Evolutionary conservation across 2,113 vertebrate species (phyloP).

Genomic region (Aplodontia rufa): DNA sequence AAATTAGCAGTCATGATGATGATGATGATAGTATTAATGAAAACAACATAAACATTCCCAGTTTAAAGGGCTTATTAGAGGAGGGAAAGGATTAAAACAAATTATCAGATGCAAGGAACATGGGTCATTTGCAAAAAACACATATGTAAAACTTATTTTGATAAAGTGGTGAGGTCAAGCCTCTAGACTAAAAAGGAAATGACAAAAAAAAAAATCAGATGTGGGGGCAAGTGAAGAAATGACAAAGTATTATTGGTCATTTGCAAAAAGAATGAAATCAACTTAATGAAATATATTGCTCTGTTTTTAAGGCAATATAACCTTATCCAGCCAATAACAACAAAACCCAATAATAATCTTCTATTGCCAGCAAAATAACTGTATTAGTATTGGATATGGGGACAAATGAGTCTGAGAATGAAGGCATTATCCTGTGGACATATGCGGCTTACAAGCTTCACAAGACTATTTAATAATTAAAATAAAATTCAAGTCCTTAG

Average conservation of each 20-base stretch:
- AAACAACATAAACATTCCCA: neutral
- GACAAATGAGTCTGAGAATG: neutral
- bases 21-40: neutral
- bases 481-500: neutral
- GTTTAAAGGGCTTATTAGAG: conserved; percentile 20
- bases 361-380: neutral
- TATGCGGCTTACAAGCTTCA: neutral
- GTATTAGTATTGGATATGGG: neutral
- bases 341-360: neutral
- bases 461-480: conserved; percentile 1
- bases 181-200: neutral
- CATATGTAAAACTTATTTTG: neutral
- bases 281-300: neutral
- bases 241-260: neutral
- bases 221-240: neutral
- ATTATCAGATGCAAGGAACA: neutral
- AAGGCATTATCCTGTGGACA: neutral
- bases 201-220: neutral
- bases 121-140: neutral
- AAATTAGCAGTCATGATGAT: neutral
- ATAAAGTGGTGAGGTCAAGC: neutral
- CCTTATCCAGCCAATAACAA: neutral
- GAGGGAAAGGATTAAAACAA: neutral
- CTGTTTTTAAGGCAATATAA: neutral
- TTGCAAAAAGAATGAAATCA: conserved; percentile 1